These are phyloP conservation scores for Agrochola circellaris DNA, from an alignment of 2,888 invertebrate genomes.

Conservation along the genomic window DNA sequence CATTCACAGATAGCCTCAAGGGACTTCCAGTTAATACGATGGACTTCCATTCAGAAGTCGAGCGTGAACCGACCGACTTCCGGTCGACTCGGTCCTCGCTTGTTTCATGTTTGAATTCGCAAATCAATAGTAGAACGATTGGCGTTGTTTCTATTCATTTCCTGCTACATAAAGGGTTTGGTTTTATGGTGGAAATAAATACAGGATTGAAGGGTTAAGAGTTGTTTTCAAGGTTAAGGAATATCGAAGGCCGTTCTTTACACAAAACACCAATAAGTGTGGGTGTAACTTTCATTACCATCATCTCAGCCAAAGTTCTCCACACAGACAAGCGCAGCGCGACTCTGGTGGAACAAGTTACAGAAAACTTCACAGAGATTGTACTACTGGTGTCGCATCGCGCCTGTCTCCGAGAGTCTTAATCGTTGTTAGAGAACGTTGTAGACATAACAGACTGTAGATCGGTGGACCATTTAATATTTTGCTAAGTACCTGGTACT, in stretches of 20 bases:
- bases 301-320: too few species aligned
- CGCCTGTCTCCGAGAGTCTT: too few species aligned
- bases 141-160: constrained; percentile 57
- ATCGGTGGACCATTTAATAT: too few species aligned
- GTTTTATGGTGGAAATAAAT: constrained; percentile 9
- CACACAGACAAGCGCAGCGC: too few species aligned
- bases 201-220: neutral
- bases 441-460: too few species aligned
- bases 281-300: too few species aligned
- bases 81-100: constrained; percentile 41
- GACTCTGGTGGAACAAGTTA: too few species aligned
- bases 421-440: too few species aligned
- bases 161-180: constrained; percentile 30
- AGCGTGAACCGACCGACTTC: constrained; percentile 58
- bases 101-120: constrained; percentile 48
- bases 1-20: constrained; percentile 32
- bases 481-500: too few species aligned
- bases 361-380: too few species aligned
- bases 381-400: too few species aligned
- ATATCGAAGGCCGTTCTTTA: neutral
- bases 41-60: constrained; percentile 46
- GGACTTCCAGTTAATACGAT: constrained; percentile 46
- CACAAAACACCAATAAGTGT: neutral
- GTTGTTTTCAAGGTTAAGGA: neutral
- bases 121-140: constrained; percentile 58